Evolutionary conservation across 2,888 invertebrate species (phyloP), one percentile per base, ranked within the genome.

Genomic region (Anoplius nigerrimus): DNA sequence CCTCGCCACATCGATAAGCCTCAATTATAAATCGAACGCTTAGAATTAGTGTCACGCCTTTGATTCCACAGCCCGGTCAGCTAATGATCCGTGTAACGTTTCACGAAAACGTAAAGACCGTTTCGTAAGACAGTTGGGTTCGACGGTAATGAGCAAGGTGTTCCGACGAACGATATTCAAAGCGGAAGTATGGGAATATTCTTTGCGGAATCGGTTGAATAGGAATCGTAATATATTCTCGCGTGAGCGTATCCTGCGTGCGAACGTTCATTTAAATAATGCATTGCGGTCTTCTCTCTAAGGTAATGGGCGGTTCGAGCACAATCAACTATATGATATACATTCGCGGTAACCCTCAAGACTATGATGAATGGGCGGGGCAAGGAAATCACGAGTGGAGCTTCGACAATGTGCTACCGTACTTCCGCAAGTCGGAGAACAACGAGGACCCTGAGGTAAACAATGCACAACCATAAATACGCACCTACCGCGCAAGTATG

Each of bases 251-350:
- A 24, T 24, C 24, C 3, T 24, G 6, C 2, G 24, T 4, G 24
- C 24, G 24, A 4, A 24, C 24, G n/a, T n/a, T n/a, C n/a, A n/a
- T n/a, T n/a, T n/a, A n/a, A 34, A 34, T 34, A 34, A 34, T 34
- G 34, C 11, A 6, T 11, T 13, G 13, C 48, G 48, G 8, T 16
- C n/a, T 16, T 48, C 2, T 45, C 5, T 22, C 93, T 92, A 18
- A 66, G 87, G 82, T 91, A 65, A 88, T 93, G 80, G 93, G 93
- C 34, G 93, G 93, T 8, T 91, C 91, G 0, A 92, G 92, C 56
- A 90, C 91, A 1, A 89, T 93, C 20, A 93, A 93, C 81, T 92
- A 91, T 52, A 92, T 93, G 91, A 87, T 93, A 60, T 92, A 92
- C 79, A 88, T 92, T 2, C 89, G 91, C 48, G 93, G 92, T 0